Evolutionary conservation across 2,113 vertebrate genomes (phyloP).

Genomic region (Aspidoscelis tigris): DNA sequence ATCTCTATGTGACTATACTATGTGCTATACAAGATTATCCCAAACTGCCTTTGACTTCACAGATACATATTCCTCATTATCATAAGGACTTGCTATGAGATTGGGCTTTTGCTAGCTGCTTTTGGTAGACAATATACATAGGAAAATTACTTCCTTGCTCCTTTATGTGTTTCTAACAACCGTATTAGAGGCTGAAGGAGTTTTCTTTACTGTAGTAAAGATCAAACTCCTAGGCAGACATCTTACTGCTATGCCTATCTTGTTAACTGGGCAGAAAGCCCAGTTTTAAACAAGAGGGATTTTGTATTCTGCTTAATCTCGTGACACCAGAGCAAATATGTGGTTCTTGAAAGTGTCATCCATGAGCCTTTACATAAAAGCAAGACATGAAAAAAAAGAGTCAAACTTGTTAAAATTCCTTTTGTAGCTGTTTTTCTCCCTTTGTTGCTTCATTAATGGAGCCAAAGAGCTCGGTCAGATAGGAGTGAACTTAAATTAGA

Average conservation of each 20-base stretch:
- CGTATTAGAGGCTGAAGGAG: not conserved
- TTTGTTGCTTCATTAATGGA: accelerated
- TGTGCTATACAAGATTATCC: not conserved
- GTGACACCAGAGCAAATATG: not conserved
- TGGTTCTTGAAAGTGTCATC: not conserved
- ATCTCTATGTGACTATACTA: not conserved
- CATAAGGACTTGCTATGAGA: not conserved
- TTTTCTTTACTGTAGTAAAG: not conserved
- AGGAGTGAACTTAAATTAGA: not conserved
- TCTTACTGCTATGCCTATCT: accelerated
- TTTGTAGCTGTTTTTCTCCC: not conserved
- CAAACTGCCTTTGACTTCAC: not conserved
- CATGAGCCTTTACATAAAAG: not conserved
- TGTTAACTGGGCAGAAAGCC: not conserved
- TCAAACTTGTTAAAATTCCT: conserved; percentile 15
- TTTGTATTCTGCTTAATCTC: conserved; percentile 18
- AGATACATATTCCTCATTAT: not conserved
- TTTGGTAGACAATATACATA: not conserved
- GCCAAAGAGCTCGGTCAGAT: not conserved
- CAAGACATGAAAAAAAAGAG: not conserved
- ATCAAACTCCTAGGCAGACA: not conserved
- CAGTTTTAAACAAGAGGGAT: conserved; percentile 8
- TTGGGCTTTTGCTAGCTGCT: not conserved
- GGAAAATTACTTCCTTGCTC: conserved; percentile 49
- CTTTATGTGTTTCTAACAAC: not conserved